Base-by-base conservation (phyloP, 2,888 invertebrate genomes). In the Macropis europaea region DNA sequence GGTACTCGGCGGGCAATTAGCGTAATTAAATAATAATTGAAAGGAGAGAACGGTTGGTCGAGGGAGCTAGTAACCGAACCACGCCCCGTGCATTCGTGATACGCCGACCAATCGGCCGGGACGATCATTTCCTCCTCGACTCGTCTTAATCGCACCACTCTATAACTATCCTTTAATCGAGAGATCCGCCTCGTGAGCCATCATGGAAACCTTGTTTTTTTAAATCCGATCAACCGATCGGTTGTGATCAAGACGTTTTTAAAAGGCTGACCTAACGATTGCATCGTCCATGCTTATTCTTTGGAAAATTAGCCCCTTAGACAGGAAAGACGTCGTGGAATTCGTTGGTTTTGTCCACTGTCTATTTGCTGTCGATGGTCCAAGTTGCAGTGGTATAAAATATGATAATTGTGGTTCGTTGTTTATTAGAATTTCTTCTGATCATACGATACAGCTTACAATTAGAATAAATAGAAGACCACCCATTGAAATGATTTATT, bases 21-120 rank as follows among this genome's bases (percentile, higher is more conserved):
- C 82, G 83, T 86, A 88, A 88, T 88, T 87, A 88, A 88, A 88
- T 88, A 88, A 86, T 89, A 87, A 88, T 89, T 85, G 87, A 85
- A 82, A 78, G 81, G 56, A 76, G 84, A 84, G 84, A 83, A 82
- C 84, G 87, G 84, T 82, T 86, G 83, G 84, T 73, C 70, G 74
- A 76, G 73, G 77, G 50, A 36, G 79, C 68, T 69, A 64, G 77
- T 77, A 81, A 77, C 77, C 73, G 81, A 83, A 83, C 86, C 87
- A 87, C 87, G 86, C 87, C 86, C 86, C 80, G 81, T 81, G 77
- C 66, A 77, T 76, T 76, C 76, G 76, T 73, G 74, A 75, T 70
- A 79, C 71, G 81, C 76, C 82, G 77, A 77, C 83, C 83, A 84
- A 85, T 86, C 82, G 81, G 69, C 74, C 81, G 80, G 76, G 76